Conservation (phyloP, 2,888 invertebrate species). For the Camponotus fellah region DNA sequence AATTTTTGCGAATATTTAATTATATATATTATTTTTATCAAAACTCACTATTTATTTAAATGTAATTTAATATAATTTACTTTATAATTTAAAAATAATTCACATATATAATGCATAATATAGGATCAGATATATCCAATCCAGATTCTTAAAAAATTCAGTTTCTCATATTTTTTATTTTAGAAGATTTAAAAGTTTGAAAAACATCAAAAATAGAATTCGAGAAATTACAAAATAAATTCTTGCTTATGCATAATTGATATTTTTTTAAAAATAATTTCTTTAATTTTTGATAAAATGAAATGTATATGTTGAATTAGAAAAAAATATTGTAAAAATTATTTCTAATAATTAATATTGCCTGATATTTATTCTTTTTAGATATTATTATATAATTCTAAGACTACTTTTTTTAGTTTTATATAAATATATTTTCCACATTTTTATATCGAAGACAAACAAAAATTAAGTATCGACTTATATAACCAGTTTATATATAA, state of each 20-base stretch:
- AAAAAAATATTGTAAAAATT: background rate
- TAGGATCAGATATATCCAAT: too few species aligned
- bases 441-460: slow-evolving; percentile 6
- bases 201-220: background rate
- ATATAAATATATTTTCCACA: background rate
- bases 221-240: background rate
- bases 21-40: background rate
- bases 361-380: background rate
- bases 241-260: background rate
- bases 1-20: background rate
- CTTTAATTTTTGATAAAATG: background rate
- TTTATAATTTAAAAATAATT: too few species aligned
- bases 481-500: background rate
- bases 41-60: background rate
- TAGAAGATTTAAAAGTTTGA: background rate
- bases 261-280: background rate
- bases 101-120: too few species aligned
- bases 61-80: too few species aligned
- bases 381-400: background rate
- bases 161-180: background rate
- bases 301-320: background rate
- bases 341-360: background rate
- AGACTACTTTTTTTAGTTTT: background rate
- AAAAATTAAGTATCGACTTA: background rate
- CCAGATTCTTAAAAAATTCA: background rate